A percentile compares a stretch with the other conserved stretches of the same genome.
phyloP scores from a whole-genome alignment of 1,140 invertebrate species.

The Pogonognathellus flavescens region DNA sequence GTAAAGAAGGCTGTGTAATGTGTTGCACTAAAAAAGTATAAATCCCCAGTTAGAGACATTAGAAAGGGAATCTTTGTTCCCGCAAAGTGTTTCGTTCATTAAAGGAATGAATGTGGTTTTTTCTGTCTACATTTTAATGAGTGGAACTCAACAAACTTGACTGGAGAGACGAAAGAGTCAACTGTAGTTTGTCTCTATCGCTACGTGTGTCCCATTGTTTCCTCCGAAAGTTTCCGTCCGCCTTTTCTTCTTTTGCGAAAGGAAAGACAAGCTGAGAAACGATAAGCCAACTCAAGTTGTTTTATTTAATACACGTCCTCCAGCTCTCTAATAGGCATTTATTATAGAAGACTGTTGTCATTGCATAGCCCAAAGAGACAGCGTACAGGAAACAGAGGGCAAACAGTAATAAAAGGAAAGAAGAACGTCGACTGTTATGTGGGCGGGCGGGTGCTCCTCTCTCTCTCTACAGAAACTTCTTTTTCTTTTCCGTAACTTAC shows the following conservation, averaged over 20 bases:
- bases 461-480: neutral
- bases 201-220: neutral
- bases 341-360: neutral
- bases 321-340: neutral
- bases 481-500: neutral
- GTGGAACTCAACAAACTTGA: neutral
- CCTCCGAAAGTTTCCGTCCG: neutral
- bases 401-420: conserved; percentile 28
- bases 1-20: neutral
- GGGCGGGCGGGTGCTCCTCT: neutral
- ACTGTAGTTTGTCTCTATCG: too few relatives aligned
- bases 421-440: conserved; percentile 18
- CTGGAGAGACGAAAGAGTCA: neutral
- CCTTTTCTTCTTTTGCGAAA: neutral
- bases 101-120: conserved; percentile 35
- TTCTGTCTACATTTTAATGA: conserved; percentile 52
- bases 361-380: neutral
- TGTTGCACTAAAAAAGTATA: conserved; percentile 1
- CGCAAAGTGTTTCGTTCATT: conserved; percentile 37
- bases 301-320: conserved; percentile 23
- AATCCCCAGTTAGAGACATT: neutral
- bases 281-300: conserved; percentile 16
- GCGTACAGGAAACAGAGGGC: neutral
- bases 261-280: neutral
- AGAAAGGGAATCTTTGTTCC: conserved; percentile 34